Evolutionary conservation across 1,140 invertebrate species (phyloP), one percentile per base, ranked within the genome.

Genomic region (Halesus radiatus): DNA sequence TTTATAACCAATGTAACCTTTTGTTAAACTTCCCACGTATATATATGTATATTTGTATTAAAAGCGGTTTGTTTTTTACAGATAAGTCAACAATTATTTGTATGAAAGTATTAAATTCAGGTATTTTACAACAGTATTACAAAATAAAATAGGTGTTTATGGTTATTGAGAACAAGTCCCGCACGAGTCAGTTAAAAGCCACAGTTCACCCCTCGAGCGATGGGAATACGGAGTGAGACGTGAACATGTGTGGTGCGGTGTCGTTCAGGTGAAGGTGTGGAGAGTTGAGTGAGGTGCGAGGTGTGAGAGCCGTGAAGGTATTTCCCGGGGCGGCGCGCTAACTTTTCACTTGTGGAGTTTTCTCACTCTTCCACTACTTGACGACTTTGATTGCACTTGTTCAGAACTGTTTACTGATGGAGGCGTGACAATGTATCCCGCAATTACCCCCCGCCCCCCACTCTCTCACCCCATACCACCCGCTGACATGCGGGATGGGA

Each of bases 301-400:
- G 1, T 13, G 73, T 58, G 29, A 75, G 37, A 10, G 52, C 18
- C 20, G 32, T n/a, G 20, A 45, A 45, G 37, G 37, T 45, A 45
- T 45, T 45, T 20, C 52, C 73, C 32, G 29, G 73, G 54, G 56
- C 73, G 22, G 22, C 54, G 26, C 20, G 29, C 56, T 76, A 76
- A 76, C 73, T 76, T 76, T 76, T 37, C 73, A 62, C 73, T 76
- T 58, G 54, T 60, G 26, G 56, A 82, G 78, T 82, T 82, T 79
- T 54, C 68, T 60, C 23, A 22, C 53, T 79, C 62, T 80, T 76
- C 76, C 78, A 78, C 78, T 78, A 80, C 72, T 78, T 80, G 81
- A 82, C 80, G 78, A 82, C 78, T 82, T 82, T 80, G 81, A 82
- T 82, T 82, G 81, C 81, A 80, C 64, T 80, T 80, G 81, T 80